phyloP scores from a whole-genome alignment of 2,888 invertebrate genomes.

The Eueremaeus valkanovi region DNA sequence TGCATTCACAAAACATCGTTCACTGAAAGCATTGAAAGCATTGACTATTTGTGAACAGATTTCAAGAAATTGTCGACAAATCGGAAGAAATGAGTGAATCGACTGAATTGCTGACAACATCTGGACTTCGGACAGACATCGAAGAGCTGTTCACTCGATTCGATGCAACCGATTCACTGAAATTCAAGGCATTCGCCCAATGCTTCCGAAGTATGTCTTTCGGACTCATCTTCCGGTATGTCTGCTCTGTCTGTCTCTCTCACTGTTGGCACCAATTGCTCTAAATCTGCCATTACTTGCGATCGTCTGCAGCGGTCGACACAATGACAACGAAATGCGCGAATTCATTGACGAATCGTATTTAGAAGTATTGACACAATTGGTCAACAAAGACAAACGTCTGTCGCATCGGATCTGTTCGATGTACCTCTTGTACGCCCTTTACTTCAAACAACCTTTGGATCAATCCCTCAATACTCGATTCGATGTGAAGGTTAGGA shows the following conservation, averaged over 20 bases:
- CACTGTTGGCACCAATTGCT: neutral
- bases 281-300: no score
- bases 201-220: neutral
- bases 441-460: slow-evolving; percentile 23
- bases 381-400: slow-evolving; percentile 21
- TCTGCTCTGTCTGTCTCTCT: neutral
- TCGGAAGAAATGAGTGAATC: no score
- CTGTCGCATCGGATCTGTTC: neutral
- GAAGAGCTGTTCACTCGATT: neutral
- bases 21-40: no score
- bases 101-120: no score
- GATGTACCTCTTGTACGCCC: neutral
- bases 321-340: slow-evolving; percentile 24
- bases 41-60: no score
- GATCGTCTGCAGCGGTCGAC: slow-evolving; percentile 10
- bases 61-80: no score
- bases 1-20: no score
- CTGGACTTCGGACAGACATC: slow-evolving; percentile 2
- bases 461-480: neutral
- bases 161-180: neutral
- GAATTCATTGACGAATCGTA: slow-evolving; percentile 11
- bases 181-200: neutral
- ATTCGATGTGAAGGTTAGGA: neutral
- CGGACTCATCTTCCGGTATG: slow-evolving; percentile 6
- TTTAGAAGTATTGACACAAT: slow-evolving; percentile 18